Evolutionary conservation across 2,888 invertebrate genomes (phyloP), one percentile per base, ranked within the genome.

Genomic region (Helicoverpa assulta): DNA sequence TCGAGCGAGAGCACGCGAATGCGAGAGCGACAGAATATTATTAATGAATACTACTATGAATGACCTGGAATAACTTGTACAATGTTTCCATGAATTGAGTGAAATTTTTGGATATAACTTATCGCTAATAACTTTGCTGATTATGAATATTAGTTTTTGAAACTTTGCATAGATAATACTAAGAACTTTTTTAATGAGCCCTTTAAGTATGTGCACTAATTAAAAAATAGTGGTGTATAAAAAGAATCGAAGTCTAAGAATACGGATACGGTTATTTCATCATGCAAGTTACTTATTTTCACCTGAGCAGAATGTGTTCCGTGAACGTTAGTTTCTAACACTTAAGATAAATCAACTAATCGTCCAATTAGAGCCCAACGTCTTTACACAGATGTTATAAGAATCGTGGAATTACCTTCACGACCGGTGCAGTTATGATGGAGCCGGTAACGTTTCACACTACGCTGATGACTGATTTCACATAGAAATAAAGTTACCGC

Each of bases 401-500:
- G 85, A 85, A 86, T 87, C 81, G 81, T 84, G 74, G 87, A 89
- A 88, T 88, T 84, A 82, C 81, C 76, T 67, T 78, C 78, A 80
- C 82, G 79, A 83, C 71, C 75, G 65, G 72, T 72, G 80, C 80
- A 85, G 82, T 85, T 85, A 89, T 82, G 85, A 86, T 81, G 77
- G 85, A 78, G 82, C 82, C 76, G 80, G 81, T 82, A 82, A 82
- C 83, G 87, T 88, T 92, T 92, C 90, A 91, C 92, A 92, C 89
- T 88, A 82, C 82, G 78, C 85, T 80, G 85, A 86, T 86, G 83
- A 89, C 84, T 86, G 88, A 89, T 92, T 93, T 92, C 92, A 91
- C 92, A 91, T 91, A 90, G 90, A 91, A 89, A 92, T 90, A 88
- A 84, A 80, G 82, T 84, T 82, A 89, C 88, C 88, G 89, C 89